A percentile compares a stretch with the other conserved stretches of the same genome.
phyloP scores from a whole-genome alignment of 2,888 invertebrate genomes.

The Apotomis capreana region DNA sequence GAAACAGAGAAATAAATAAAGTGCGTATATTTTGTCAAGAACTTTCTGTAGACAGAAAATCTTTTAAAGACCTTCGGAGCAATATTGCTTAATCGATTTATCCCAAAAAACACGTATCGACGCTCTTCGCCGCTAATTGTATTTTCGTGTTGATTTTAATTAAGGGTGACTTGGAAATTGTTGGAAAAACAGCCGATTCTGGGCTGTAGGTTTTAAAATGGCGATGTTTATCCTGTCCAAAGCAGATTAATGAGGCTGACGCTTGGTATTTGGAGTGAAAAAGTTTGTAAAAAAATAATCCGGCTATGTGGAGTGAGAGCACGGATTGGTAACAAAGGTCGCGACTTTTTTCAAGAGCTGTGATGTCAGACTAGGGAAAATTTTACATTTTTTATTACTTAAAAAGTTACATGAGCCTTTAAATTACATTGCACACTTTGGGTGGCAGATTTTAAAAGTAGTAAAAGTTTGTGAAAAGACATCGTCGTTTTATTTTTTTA shows the following conservation, averaged over 20 bases:
- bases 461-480: too few species aligned
- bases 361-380: not conserved
- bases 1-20: too few species aligned
- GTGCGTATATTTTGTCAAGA: too few species aligned
- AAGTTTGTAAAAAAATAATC: conserved; percentile 7
- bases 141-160: conserved; percentile 28
- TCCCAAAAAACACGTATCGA: not conserved
- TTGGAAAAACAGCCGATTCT: not conserved
- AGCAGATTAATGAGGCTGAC: conserved; percentile 13
- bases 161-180: conserved; percentile 14
- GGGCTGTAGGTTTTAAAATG: conserved; percentile 9
- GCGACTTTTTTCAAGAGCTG: not conserved
- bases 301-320: not conserved
- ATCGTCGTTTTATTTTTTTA: too few species aligned
- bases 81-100: not conserved
- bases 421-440: too few species aligned
- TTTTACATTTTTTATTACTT: too few species aligned
- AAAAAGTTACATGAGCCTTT: too few species aligned
- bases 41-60: too few species aligned
- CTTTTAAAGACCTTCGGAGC: not conserved
- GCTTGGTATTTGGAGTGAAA: not conserved
- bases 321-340: not conserved
- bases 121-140: conserved; percentile 9
- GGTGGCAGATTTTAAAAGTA: too few species aligned
- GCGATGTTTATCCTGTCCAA: not conserved